Evolutionary conservation across 1,140 invertebrate genomes (phyloP).

Genomic region (Danaus plexippus): DNA sequence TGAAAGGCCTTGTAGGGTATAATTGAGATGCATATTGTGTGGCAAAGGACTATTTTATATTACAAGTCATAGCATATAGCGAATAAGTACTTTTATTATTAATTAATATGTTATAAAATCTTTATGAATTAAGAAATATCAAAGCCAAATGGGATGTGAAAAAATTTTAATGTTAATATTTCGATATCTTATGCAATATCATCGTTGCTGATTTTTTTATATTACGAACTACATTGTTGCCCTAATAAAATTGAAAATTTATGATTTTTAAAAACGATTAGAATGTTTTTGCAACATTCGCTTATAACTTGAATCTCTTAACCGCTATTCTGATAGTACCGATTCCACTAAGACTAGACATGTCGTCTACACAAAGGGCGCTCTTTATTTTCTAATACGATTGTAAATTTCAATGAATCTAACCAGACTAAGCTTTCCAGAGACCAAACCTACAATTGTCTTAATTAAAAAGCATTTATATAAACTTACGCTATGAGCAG

Average conservation of each 20-base stretch:
- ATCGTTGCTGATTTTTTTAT: too few relatives aligned
- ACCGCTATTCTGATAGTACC: too few relatives aligned
- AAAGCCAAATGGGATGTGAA: too few relatives aligned
- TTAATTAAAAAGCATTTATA: conserved; percentile 15
- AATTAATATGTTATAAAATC: too few relatives aligned
- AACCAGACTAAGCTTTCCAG: conserved; percentile 2
- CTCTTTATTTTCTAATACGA: conserved; percentile 10
- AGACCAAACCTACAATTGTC: conserved; percentile 5
- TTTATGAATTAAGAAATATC: too few relatives aligned
- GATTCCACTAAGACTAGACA: background rate
- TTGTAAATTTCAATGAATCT: conserved; percentile 7
- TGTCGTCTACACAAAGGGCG: conserved; percentile 3
- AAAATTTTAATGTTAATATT: too few relatives aligned
- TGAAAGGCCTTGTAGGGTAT: conserved; percentile 9
- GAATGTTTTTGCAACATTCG: too few relatives aligned
- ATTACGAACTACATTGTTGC: too few relatives aligned
- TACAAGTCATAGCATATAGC: conserved; percentile 1
- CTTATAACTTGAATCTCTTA: too few relatives aligned
- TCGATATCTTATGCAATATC: too few relatives aligned
- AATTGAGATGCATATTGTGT: conserved; percentile 6
- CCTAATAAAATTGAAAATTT: too few relatives aligned
- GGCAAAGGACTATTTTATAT: conserved; percentile 1
- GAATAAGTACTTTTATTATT: background rate
- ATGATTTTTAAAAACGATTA: too few relatives aligned
- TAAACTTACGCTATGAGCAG: conserved; percentile 13